phyloP scores from a whole-genome alignment of 1,140 invertebrate species.

The Protaetia brevitarsis region DNA sequence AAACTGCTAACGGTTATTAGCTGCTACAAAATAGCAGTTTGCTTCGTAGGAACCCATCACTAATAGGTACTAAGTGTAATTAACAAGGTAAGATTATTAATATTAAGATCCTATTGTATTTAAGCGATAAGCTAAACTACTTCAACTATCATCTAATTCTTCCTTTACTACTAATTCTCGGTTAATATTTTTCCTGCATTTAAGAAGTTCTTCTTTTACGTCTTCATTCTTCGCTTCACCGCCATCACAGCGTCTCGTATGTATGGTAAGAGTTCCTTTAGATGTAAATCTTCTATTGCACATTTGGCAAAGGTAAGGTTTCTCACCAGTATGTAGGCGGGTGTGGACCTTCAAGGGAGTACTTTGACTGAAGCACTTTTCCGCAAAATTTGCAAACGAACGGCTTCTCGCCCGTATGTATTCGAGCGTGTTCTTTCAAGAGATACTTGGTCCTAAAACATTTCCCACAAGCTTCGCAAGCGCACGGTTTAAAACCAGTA shows the following conservation, averaged over 20 bases:
- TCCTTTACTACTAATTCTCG: too few species aligned
- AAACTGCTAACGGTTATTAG: too few species aligned
- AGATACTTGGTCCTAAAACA: slow-evolving; percentile 55
- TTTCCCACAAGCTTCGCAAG: slow-evolving; percentile 55
- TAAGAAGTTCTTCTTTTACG: too few species aligned
- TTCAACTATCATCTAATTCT: too few species aligned
- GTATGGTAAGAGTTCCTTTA: not conserved
- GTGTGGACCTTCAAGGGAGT: slow-evolving; percentile 52
- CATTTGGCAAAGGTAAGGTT: not conserved
- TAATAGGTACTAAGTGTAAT: too few species aligned
- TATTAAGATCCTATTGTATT: too few species aligned
- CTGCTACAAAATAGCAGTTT: too few species aligned
- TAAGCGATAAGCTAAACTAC: too few species aligned
- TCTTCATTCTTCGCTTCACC: too few species aligned
- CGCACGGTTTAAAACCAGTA: slow-evolving; percentile 52
- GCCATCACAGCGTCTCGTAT: not conserved
- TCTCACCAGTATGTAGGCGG: slow-evolving; percentile 32
- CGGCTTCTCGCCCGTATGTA: slow-evolving; percentile 56
- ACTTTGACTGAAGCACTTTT: slow-evolving; percentile 51
- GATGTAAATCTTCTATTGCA: not conserved
- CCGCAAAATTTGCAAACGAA: slow-evolving; percentile 54
- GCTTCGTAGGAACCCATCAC: too few species aligned
- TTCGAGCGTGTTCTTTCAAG: slow-evolving; percentile 56
- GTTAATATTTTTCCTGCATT: too few species aligned
- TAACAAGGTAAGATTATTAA: too few species aligned